Evolutionary conservation across 92 coral and sea anemone genomes (phyloP), one percentile per base, ranked within the genome.

Genomic region (Palythoa grandis): DNA sequence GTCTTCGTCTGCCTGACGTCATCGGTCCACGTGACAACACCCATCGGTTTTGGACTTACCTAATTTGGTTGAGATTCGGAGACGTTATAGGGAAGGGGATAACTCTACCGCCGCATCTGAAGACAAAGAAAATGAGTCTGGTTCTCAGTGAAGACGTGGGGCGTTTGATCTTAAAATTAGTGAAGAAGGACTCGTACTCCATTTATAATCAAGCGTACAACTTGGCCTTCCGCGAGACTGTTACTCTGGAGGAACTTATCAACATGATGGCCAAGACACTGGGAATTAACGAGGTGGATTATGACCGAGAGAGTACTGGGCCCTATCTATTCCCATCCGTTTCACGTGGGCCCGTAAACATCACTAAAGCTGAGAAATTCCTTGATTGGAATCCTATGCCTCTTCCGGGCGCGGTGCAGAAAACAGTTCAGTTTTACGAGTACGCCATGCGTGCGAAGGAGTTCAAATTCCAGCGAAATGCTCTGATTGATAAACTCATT

Each of bases 1-100:
- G 83, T 52, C 89, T 97, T 25, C 95, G 99, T 12, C 92, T 97
- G 50, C 99, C 99, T 83, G 99, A 97, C 88, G 94, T 97, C 85
- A 90, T 97, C 43, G 99, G 99, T 29, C 92, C 95, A 85, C 99
- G 99, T 40, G 99, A 97, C 91, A 95, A 91, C 76, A 93, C 98
- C 74, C 78, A 97, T 77, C 93, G 99, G 39, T 93, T 97, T 86
- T 97, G 99, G 99, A 84, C 86, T 76, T 97, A 97, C 65, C 91
- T 95, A 11, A 80, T 97, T 65, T 97, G 99, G 99, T 87, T 97
- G 72, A 88, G 91, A 60, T 93, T 92, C 72, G 95, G 93, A 72
- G 95, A 94, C 63, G 87, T 92, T 12, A 75, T 94, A 20, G 91
- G 87, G 54, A 88, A 95, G 38, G 95, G 93, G 43, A 19, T 97